Evolutionary conservation across 53 echinoderm and acorn worm species (phyloP).

Genomic region (Henricia sp.): DNA sequence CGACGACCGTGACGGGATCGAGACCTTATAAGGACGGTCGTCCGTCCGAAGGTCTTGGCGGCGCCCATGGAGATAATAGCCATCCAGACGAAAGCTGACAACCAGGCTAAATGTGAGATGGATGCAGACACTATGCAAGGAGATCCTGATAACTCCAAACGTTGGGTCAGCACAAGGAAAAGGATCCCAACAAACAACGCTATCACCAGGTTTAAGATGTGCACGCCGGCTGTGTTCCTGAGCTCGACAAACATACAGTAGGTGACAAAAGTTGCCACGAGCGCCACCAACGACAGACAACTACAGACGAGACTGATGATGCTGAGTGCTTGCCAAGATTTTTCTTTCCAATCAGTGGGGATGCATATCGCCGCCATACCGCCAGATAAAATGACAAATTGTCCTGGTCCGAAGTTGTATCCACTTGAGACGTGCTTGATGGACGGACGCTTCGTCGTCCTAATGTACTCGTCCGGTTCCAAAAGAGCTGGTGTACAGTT

Average conservation of each 20-base stretch:
- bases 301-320: constrained; percentile 21
- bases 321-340: neutral
- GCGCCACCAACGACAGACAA: too few relatives aligned
- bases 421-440: neutral
- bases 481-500: neutral
- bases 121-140: constrained; percentile 34
- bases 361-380: neutral
- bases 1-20: neutral
- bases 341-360: neutral
- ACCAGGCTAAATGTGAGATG: too few relatives aligned
- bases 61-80: constrained; percentile 30
- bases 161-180: neutral
- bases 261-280: constrained; percentile 50
- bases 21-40: neutral
- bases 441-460: neutral
- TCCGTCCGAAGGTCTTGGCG: neutral
- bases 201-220: too few relatives aligned
- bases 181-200: constrained; percentile 53
- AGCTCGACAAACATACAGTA: constrained; percentile 55
- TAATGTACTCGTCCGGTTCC: neutral
- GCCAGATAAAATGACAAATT: neutral
- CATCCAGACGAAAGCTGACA: constrained; percentile 71
- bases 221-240: too few relatives aligned
- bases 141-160: neutral
- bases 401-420: neutral